Evolutionary conservation across 2,797 vertebrate species (phyloP).

Genomic region (Rallus crepitans): DNA sequence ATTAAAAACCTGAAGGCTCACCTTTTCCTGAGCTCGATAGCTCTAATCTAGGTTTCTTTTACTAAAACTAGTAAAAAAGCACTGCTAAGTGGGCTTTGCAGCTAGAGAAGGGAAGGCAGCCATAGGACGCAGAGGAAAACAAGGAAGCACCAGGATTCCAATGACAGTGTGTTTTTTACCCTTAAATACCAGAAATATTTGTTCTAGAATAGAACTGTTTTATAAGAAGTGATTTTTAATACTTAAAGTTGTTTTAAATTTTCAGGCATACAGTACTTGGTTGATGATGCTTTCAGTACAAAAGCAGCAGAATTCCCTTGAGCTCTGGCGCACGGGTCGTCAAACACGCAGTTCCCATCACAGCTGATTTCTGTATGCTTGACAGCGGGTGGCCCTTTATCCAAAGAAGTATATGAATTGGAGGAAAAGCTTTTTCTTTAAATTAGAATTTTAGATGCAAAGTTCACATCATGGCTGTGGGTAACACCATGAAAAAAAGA

Average conservation of each 20-base stretch:
- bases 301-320: conserved; percentile 18
- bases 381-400: not conserved
- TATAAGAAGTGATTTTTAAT: conserved; percentile 10
- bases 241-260: conserved; percentile 31
- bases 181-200: not conserved
- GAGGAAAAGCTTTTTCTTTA: conserved; percentile 13
- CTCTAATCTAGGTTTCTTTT: conserved; percentile 55
- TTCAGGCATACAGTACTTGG: conserved; percentile 37
- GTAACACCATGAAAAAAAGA: conserved; percentile 8
- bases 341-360: not conserved
- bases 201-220: conserved; percentile 34
- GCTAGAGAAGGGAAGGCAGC: not conserved
- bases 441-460: conserved; percentile 19
- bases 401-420: conserved; percentile 1
- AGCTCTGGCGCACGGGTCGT: conserved; percentile 4
- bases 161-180: not conserved
- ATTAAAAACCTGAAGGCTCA: not conserved
- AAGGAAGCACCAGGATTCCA: conserved; percentile 15
- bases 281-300: conserved; percentile 28
- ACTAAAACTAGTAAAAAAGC: not conserved
- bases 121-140: not conserved
- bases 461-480: conserved; percentile 9
- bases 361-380: not conserved
- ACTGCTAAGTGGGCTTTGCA: conserved; percentile 8
- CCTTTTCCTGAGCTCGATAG: conserved; percentile 3